These are phyloP conservation scores for Galaxias olidus DNA, from an alignment of 2,797 vertebrate species.

Conservation along the genomic window DNA sequence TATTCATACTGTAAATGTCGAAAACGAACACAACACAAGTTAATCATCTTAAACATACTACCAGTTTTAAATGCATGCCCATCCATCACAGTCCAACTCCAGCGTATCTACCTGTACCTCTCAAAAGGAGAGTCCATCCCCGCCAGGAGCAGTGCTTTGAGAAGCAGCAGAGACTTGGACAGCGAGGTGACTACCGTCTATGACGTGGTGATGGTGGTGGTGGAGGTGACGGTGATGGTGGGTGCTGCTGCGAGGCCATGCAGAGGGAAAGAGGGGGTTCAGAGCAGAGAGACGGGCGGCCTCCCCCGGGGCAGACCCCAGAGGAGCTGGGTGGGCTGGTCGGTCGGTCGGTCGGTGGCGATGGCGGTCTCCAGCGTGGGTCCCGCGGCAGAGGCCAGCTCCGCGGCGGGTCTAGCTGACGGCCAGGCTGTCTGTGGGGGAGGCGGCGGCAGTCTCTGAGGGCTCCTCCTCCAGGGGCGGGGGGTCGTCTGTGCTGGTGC, in stretches of 20 bases:
- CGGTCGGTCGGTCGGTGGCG: neutral
- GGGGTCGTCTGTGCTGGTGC: conserved; percentile 86
- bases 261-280: conserved; percentile 71
- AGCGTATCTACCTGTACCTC: conserved; percentile 23
- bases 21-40: conserved; percentile 87
- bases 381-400: conserved; percentile 82
- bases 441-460: conserved; percentile 26
- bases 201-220: conserved; percentile 50
- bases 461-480: conserved; percentile 54
- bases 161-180: conserved; percentile 60
- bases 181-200: conserved; percentile 45
- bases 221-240: conserved; percentile 69
- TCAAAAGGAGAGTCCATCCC: conserved; percentile 65
- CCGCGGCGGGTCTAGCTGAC: conserved; percentile 81
- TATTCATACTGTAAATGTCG: conserved; percentile 93
- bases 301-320: conserved; percentile 42
- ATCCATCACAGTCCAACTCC: conserved; percentile 20
- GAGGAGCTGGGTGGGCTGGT: conserved; percentile 31
- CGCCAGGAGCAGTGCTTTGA: conserved; percentile 76
- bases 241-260: conserved; percentile 85
- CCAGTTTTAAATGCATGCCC: conserved; percentile 74
- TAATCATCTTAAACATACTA: conserved; percentile 83
- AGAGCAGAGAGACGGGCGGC: conserved; percentile 49
- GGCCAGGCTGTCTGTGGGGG: conserved; percentile 77
- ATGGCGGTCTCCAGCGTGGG: conserved; percentile 32